Base-by-base conservation (phyloP, 2,797 vertebrate genomes). In the Sebastes diploproa region DNA sequence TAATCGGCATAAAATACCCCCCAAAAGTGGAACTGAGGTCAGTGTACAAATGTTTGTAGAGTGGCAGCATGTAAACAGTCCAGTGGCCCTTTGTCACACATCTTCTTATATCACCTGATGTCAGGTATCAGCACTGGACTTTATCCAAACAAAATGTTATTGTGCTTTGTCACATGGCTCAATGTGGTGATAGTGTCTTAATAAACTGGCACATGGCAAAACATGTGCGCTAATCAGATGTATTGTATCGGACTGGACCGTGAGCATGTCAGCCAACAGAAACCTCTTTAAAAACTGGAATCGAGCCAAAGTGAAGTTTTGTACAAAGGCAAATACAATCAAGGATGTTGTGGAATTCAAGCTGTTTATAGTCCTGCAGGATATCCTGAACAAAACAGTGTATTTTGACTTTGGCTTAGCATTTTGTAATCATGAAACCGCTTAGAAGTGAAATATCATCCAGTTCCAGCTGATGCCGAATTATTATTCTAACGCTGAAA, bases 351-450 rank as follows among this genome's bases (percentile, higher is more conserved):
- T 56, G 67, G 30, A 61, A 66, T 55, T 52, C 27, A 16, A 30
- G 18, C 22, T 86, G 76, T 89, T 80, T 83, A 75, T 3, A 52
- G 1, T 8, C 62, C 22, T 16, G 36, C 73, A 83, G 69, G 78
- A 89, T 60, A 75, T 87, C 42, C 75, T 29, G 58, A 76, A 73
- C 55, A 80, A 69, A 46, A 76, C 56, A 69, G 13, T 13, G 22
- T 5, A n/a, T 86, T 76, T 22, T 59, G 30, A 63, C 73, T 61
- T 46, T 42, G 56, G 65, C 23, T 38, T 6, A 42, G 38, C 27
- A 32, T 63, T 69, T 66, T 9, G 59, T 58, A n/a, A 68, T 62
- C 36, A 64, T 23, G 23, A 63, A 61, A 64, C 23, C 30, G 20
- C 18, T 46, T 50, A 23, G 18, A 58, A 23, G 34, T 32, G 18